Evolutionary conservation across 53 echinoderm and acorn worm genomes (phyloP), one percentile per base, ranked within the genome.

Genomic region (Temnopleurus reevesii): DNA sequence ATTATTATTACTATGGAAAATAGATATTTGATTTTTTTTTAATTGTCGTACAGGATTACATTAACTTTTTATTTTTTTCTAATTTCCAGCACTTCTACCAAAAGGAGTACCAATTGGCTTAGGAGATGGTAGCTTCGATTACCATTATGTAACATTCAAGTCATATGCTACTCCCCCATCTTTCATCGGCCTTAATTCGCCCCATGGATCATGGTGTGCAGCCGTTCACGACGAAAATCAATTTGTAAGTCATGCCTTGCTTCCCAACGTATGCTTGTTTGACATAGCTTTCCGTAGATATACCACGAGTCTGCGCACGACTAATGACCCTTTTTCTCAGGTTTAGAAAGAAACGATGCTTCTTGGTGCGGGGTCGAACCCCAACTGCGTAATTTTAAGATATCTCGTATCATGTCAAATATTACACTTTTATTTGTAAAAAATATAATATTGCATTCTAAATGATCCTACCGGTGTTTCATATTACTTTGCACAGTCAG

Each of bases 81-180:
- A n/a, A n/a, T 4, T 34, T 24, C 25, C 19, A 85, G 85, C 45
- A 36, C 26, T 45, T n/a, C 28, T 1, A 0, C 61, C 59, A 1
- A 36, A 44, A 19, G 85, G 85, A 12, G 85, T 44, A 29, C 59
- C 59, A 2, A 85, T 85, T 24, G 85, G 85, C 4, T 4, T 85
- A 2, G 60, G 45, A 26, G 46, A 43, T 12, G 60, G 60, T 5
- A 0, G 8, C 28, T 45, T 59, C 12, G 18, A 18, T 0, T 27
- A 13, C 41, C 45, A 23, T 24, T 45, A 59, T 5, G 43, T 85
- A 13, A 44, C 24, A 12, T 59, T 26, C 9, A 59, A 59, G 7
- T 59, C 60, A 4, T 13, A 26, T 31, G 17, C 35, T 2, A 0
- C 21, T 23, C 41, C 21, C 9, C 45, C 6, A 2, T 15, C 19